Percentiles rank a stretch among this genome's conserved stretches.
Evolutionary conservation across 1,140 invertebrate species (phyloP).

Genomic region (Mercenaria mercenaria): DNA sequence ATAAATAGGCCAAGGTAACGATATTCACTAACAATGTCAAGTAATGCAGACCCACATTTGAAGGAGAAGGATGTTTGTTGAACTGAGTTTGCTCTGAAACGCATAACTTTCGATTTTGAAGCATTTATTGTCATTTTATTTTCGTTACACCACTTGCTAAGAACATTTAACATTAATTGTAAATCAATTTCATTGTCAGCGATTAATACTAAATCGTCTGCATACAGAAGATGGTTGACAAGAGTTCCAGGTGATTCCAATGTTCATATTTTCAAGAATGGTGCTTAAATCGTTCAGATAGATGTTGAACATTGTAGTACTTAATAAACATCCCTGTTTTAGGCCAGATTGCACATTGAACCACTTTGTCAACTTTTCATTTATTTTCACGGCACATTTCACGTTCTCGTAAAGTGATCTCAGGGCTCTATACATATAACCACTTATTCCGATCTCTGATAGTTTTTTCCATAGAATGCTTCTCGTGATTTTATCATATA

Average conservation of each 20-base stretch:
- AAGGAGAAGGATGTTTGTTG: too few species aligned
- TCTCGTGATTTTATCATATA: slow-evolving; percentile 41
- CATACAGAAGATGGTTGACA: too few species aligned
- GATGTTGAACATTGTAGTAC: neutral
- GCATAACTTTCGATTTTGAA: too few species aligned
- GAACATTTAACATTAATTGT: too few species aligned
- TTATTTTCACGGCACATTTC: neutral
- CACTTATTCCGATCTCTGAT: neutral
- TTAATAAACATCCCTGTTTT: neutral
- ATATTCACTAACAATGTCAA: neutral
- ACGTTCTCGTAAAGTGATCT: too few species aligned
- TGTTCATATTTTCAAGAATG: neutral
- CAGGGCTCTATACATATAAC: neutral
- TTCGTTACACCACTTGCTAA: too few species aligned
- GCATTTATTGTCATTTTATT: too few species aligned
- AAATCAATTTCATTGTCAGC: too few species aligned
- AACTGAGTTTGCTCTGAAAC: too few species aligned
- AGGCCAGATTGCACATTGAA: neutral
- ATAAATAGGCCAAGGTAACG: slow-evolving; percentile 1
- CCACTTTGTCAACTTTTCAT: neutral
- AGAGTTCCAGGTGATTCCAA: too few species aligned
- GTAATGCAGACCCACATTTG: too few species aligned
- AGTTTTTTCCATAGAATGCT: slow-evolving; percentile 37
- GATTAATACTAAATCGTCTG: too few species aligned
- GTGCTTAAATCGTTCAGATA: neutral